Conservation (phyloP, 2,113 vertebrate species). For the Serranochromis macrocephalus region DNA sequence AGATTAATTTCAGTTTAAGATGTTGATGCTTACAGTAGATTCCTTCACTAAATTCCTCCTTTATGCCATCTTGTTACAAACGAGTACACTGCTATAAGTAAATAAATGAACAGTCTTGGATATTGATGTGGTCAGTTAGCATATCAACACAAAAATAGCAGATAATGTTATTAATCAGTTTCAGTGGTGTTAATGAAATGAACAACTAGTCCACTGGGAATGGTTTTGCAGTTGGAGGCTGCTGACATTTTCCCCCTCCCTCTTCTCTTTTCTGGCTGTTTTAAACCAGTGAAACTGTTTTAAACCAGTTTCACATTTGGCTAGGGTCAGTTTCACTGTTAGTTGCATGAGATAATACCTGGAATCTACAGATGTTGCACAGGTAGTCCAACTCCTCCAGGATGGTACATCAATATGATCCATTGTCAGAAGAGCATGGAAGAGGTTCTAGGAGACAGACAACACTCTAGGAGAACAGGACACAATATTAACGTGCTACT, state of each 20-base stretch:
- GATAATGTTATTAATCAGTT: neutral
- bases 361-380: neutral
- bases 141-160: neutral
- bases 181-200: neutral
- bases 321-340: neutral
- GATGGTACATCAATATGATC: neutral
- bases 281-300: neutral
- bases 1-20: neutral
- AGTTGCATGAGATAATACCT: neutral
- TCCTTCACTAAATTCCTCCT: neutral
- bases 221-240: neutral
- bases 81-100: neutral
- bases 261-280: neutral
- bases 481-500: neutral
- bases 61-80: neutral
- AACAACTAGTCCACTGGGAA: neutral
- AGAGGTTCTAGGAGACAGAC: neutral
- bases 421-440: neutral
- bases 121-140: neutral
- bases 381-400: neutral
- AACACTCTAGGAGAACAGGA: neutral
- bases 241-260: rapidly evolving
- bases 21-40: neutral
- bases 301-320: neutral
- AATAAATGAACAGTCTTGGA: neutral